Percentiles rank a stretch among this genome's conserved stretches.
Conservation (phyloP, 2,113 vertebrate genomes). For the Pteruthius melanotis region DNA sequence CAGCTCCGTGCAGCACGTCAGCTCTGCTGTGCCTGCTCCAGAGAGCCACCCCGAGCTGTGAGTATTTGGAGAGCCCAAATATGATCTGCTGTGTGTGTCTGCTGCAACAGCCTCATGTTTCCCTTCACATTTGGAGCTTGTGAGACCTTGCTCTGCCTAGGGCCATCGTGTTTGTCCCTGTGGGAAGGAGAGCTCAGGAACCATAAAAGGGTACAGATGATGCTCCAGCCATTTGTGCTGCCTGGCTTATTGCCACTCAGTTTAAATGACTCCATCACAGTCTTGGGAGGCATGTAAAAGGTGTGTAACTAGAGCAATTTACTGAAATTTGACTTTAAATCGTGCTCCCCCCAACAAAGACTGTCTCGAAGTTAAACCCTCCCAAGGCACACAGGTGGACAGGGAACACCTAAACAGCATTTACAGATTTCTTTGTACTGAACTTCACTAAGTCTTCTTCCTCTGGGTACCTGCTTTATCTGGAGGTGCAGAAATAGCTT, state of each 20-base stretch:
- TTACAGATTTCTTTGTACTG: not conserved
- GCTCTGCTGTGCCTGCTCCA: not conserved
- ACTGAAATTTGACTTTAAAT: not conserved
- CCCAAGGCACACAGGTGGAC: not conserved
- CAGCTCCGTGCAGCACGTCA: not conserved
- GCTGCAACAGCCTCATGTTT: not conserved
- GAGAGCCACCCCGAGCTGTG: not conserved
- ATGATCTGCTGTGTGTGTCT: not conserved
- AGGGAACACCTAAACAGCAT: not conserved
- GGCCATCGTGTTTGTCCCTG: not conserved
- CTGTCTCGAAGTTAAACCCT: not conserved
- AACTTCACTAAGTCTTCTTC: not conserved
- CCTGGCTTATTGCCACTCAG: not conserved
- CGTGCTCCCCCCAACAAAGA: fast-evolving
- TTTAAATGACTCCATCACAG: not conserved
- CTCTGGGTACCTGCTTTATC: not conserved
- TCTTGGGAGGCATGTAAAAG: not conserved
- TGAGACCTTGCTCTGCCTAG: not conserved
- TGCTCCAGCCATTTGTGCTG: not conserved
- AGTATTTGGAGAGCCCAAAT: not conserved
- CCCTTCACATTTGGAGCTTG: not conserved
- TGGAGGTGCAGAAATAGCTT: not conserved
- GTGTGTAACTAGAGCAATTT: not conserved
- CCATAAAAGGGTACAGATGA: not conserved
- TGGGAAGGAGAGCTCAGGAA: not conserved